Evolutionary conservation across 2,113 vertebrate species (phyloP).

Genomic region (Ascaphus truei): DNA sequence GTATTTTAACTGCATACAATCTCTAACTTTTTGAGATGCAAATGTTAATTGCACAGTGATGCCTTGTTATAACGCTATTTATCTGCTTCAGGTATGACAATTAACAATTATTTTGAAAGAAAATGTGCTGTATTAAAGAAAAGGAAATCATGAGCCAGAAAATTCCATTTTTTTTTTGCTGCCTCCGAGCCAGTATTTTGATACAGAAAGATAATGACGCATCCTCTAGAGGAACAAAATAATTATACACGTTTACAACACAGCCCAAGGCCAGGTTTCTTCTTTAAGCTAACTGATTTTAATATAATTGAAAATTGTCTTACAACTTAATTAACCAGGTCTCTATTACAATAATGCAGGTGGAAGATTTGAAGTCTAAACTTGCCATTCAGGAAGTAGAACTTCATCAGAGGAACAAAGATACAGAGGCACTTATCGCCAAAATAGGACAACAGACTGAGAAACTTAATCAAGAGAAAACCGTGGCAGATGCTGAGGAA

Average conservation of each 20-base stretch:
- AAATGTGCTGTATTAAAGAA: not conserved
- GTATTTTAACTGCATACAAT: too few relatives aligned
- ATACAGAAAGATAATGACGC: constrained; percentile 73
- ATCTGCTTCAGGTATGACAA: not conserved
- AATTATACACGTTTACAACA: constrained; percentile 74
- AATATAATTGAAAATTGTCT: constrained; percentile 76
- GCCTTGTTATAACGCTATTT: not conserved
- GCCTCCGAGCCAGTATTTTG: constrained; percentile 70
- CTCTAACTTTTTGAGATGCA: not conserved
- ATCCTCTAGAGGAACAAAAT: constrained; percentile 73
- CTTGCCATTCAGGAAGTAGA: constrained; percentile 76
- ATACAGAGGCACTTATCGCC: constrained; percentile 59
- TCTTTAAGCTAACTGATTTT: constrained; percentile 71
- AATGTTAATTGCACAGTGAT: not conserved
- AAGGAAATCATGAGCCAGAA: constrained; percentile 64
- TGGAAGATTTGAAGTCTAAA: constrained; percentile 83
- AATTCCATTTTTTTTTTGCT: constrained; percentile 62
- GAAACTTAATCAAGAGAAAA: constrained; percentile 60
- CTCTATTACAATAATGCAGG: constrained; percentile 70
- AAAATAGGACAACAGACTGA: constrained; percentile 64
- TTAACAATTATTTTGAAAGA: not conserved
- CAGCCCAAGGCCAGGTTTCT: constrained; percentile 71
- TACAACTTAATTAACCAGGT: constrained; percentile 77
- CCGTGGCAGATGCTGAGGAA: constrained; percentile 53
- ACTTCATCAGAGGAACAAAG: constrained; percentile 78